Conservation (phyloP, 2,888 invertebrate species). For the Cephus runcator region DNA sequence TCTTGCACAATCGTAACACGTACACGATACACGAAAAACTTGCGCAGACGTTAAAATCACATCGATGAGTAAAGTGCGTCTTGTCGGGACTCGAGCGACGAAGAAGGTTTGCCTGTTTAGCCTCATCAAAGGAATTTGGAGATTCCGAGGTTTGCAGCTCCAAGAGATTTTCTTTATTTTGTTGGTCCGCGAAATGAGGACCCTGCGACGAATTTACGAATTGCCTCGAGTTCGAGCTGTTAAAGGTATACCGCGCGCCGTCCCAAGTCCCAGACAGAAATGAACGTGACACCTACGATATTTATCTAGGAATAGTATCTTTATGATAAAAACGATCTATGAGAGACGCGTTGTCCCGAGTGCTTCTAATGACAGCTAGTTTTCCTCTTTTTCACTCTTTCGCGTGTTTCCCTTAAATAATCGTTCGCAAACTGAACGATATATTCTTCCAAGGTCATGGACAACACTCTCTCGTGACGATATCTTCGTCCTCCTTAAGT, state of each 20-base stretch:
- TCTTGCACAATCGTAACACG: constrained; percentile 55
- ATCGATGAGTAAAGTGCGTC: constrained; percentile 49
- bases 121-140: constrained; percentile 25
- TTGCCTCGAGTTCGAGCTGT: no score
- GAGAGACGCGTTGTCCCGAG: constrained; percentile 41
- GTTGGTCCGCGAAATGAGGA: no score
- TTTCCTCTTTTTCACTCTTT: not conserved
- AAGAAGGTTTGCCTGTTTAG: constrained; percentile 4
- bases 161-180: no score
- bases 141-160: not conserved
- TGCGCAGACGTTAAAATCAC: constrained; percentile 60
- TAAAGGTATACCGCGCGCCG: not conserved
- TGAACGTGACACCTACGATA: constrained; percentile 56
- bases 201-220: no score
- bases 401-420: not conserved
- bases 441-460: not conserved
- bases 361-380: no score
- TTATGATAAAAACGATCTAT: constrained; percentile 57
- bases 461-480: constrained; percentile 54
- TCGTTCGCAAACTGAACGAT: no score
- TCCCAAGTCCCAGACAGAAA: constrained; percentile 38
- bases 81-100: not conserved
- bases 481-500: constrained; percentile 47
- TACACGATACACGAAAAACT: constrained; percentile 60
- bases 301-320: constrained; percentile 58